phyloP scores from a whole-genome alignment of 2,888 invertebrate genomes.

The Eremobia ochroleuca region DNA sequence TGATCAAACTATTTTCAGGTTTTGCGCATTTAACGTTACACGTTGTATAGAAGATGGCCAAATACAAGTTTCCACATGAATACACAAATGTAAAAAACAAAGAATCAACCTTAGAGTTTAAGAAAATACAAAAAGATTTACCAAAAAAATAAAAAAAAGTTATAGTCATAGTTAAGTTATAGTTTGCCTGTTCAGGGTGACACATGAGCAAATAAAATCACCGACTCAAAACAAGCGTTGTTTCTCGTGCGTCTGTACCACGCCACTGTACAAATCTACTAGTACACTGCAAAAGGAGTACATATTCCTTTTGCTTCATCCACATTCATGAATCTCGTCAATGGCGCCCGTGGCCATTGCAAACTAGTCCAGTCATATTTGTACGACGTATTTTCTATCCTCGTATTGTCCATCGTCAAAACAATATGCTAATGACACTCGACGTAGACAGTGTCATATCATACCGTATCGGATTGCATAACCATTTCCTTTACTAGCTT shows the following conservation, averaged over 20 bases:
- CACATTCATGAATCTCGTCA: not conserved
- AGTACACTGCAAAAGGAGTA: not conserved
- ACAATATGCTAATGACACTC: slow-evolving; percentile 50
- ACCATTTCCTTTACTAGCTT: slow-evolving; percentile 46
- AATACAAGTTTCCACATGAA: not conserved
- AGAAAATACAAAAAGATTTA: not conserved
- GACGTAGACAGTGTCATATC: slow-evolving; percentile 19
- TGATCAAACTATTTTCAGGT: no score
- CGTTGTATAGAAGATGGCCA: not conserved
- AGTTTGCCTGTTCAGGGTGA: not conserved
- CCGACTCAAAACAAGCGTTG: not conserved
- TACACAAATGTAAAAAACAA: not conserved
- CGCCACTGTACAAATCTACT: not conserved
- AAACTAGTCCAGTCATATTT: not conserved
- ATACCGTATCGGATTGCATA: slow-evolving; percentile 59
- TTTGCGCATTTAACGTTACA: no score
- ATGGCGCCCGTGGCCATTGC: no score
- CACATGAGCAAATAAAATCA: not conserved
- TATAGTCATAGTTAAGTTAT: not conserved
- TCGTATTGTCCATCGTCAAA: slow-evolving; percentile 15
- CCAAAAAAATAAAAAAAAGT: not conserved
- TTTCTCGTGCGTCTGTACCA: not conserved
- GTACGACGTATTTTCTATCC: not conserved
- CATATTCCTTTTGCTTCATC: not conserved
- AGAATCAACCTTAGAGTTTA: not conserved